Conservation (phyloP, 2,113 vertebrate species). For the Loxodonta africana region DNA sequence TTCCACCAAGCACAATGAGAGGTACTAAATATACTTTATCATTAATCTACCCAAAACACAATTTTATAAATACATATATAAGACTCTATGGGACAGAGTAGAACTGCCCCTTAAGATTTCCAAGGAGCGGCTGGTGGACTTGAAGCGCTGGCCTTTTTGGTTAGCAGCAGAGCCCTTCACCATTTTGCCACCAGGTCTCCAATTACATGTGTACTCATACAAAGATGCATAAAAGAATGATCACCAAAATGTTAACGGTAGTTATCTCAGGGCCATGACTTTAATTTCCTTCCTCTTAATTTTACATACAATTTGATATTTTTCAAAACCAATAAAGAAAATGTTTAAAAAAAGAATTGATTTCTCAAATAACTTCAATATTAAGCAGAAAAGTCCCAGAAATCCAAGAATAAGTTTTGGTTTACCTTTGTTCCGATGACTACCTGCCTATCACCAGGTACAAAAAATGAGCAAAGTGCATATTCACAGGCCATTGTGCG, state of each 20-base stretch:
- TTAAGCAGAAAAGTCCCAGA: background rate
- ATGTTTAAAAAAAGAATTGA: background rate
- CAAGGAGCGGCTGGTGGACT: too few relatives aligned
- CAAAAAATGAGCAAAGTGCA: constrained; percentile 95
- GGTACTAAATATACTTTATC: background rate
- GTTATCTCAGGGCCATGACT: background rate
- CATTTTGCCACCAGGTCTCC: too few relatives aligned
- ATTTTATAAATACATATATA: too few relatives aligned
- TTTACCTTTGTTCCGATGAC: constrained; percentile 96
- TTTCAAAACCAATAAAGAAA: background rate
- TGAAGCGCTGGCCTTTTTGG: too few relatives aligned
- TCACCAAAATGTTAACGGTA: background rate
- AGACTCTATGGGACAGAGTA: too few relatives aligned
- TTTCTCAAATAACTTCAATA: background rate
- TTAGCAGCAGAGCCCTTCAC: too few relatives aligned
- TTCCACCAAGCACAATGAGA: background rate
- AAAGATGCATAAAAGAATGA: background rate
- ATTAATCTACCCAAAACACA: background rate
- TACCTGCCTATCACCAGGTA: constrained; percentile 97
- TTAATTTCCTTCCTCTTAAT: constrained; percentile 38
- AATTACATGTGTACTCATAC: background rate
- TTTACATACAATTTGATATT: background rate
- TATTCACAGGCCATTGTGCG: constrained; percentile 97
- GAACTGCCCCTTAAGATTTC: too few relatives aligned
- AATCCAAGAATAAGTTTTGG: background rate